Base-by-base conservation (phyloP, 1,140 invertebrate genomes). In the Leptinotarsa undecemlineata region DNA sequence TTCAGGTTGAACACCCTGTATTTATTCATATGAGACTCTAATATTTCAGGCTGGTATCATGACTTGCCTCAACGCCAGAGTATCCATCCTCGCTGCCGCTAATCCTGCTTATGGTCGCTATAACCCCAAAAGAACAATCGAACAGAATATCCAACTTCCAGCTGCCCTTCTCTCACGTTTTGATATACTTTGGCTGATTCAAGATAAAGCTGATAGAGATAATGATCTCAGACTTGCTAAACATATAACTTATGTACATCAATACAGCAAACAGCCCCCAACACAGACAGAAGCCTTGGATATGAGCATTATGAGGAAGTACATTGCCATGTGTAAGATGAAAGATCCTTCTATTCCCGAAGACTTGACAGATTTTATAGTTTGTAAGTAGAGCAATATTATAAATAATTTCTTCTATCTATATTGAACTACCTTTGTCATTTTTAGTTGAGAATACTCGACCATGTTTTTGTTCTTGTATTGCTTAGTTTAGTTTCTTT, bases 31-130 rank as follows among this genome's bases (percentile, higher is more conserved):
- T 8, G 33, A 11, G 33, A 8, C 33, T 33, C 13, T 48, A 20
- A 60, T 69, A 15, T 76, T 84, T 67, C 83, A 93, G 91, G 98
- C 98, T 67, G 98, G 98, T 67, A 99, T 99, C 78, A 96, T 99
- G 93, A 98, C 98, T 0, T 96, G 95, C 47, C 86, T 99, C 20
- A 99, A 99, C 88, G 98, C 98, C 1, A 90, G 98, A 77, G 96
- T 98, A 8, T 98, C 98, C 1, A 99, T 99, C 82, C 87, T 99
- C 77, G 98, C 98, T 11, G 98, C 98, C 3, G 98, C 98, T 13
- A 99, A 99, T 91, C 98, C 98, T 19, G 96, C 96, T 1, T 99
- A 96, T 86, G 98, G 98, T 14, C 91, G 96, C 77, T 99, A 99
- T 87, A 99, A 99, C 87, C 93, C 96, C 0, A 96, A 97, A 82